Conservation (phyloP, 2,888 invertebrate species). For the Rhynchonema sp. region DNA sequence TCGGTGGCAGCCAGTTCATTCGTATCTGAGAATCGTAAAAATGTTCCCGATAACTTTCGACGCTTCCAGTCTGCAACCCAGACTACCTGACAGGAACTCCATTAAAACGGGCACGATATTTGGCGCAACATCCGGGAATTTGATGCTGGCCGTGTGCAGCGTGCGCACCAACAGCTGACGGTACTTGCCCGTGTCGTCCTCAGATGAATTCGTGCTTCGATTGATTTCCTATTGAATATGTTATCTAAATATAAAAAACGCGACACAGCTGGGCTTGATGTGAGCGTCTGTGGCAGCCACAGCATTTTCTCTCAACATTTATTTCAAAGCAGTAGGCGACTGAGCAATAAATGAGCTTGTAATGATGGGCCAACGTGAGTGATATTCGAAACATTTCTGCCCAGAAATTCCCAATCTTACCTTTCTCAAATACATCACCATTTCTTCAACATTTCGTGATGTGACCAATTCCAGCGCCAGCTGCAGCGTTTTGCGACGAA, state of each 20-base stretch:
- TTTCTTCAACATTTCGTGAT: constrained; percentile 73
- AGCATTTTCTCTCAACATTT: too few relatives aligned
- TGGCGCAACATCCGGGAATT: constrained; percentile 76
- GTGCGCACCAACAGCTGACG: constrained; percentile 75
- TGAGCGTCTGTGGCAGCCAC: too few relatives aligned
- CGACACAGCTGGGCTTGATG: too few relatives aligned
- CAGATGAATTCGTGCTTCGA: constrained; percentile 40
- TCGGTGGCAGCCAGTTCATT: constrained; percentile 67
- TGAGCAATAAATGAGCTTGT: too few relatives aligned
- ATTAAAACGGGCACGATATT: constrained; percentile 74
- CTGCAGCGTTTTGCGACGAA: constrained; percentile 59
- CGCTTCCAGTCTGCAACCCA: constrained; percentile 1
- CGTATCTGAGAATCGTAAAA: constrained; percentile 46
- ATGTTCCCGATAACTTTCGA: background rate
- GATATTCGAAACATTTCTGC: too few relatives aligned
- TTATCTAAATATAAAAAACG: too few relatives aligned
- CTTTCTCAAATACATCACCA: constrained; percentile 28
- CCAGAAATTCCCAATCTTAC: too few relatives aligned
- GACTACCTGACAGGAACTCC: constrained; percentile 59
- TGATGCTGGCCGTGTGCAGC: constrained; percentile 42
- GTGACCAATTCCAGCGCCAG: constrained; percentile 74
- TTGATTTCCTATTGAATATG: constrained; percentile 28
- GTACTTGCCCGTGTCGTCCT: constrained; percentile 87
- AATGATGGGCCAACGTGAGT: too few relatives aligned
- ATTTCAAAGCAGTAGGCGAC: too few relatives aligned